phyloP scores from a whole-genome alignment of 2,113 vertebrate genomes.

The Mus musculus region GRCm39 chr5:108895001-108895500 shows the following conservation, averaged over 20 bases:
- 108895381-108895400: background rate
- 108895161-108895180: background rate
- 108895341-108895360: background rate
- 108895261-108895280: conserved; percentile 67
- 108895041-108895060: background rate
- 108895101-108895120: background rate
- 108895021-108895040: no score
- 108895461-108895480: background rate
- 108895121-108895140: background rate
- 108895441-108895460: background rate
- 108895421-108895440: background rate
- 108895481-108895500: background rate
- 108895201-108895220: background rate
- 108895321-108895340: conserved; percentile 70
- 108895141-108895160: background rate
- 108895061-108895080: background rate
- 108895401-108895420: no score
- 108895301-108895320: conserved; percentile 84
- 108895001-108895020: background rate
- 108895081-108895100: background rate
- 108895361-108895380: background rate
- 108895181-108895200: background rate
- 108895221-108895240: background rate
- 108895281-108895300: conserved; percentile 78
- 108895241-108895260: background rate